phyloP scores from a whole-genome alignment of 2,113 vertebrate species.

The Cichladusa arquata region DNA sequence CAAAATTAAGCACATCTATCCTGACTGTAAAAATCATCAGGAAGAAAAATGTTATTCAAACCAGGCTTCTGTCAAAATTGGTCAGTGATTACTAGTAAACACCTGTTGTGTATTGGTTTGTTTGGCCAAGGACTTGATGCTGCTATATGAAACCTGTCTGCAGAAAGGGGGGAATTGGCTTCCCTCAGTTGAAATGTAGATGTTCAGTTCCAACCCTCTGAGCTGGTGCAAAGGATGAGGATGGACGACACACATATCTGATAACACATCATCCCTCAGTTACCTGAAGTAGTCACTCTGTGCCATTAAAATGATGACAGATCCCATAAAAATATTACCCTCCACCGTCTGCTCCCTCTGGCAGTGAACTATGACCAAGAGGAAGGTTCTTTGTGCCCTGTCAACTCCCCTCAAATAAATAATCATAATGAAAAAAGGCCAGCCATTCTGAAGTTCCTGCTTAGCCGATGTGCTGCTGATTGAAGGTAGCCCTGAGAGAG shows the following conservation, averaged over 20 bases:
- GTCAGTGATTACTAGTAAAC: neutral
- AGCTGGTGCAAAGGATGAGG: neutral
- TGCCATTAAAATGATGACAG: slow-evolving; percentile 26
- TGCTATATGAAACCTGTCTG: neutral
- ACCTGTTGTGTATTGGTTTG: neutral
- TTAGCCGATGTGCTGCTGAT: neutral
- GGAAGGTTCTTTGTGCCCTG: slow-evolving; percentile 8
- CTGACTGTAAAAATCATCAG: neutral
- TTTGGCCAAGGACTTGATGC: neutral
- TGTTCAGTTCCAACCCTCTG: neutral
- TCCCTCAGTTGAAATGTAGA: neutral
- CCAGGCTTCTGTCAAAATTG: neutral
- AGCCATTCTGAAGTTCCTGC: neutral
- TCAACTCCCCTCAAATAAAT: slow-evolving; percentile 48
- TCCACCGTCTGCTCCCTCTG: neutral
- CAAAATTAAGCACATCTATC: neutral
- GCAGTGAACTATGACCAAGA: slow-evolving; percentile 31
- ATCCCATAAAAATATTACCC: neutral
- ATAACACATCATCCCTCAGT: neutral
- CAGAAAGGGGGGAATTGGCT: neutral
- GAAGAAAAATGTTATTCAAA: slow-evolving; percentile 23
- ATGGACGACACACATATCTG: neutral
- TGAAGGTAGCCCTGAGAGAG: neutral
- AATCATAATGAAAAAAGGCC: slow-evolving; percentile 1
- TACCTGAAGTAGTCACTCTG: neutral